These are phyloP conservation scores for Tragelaphus scriptus DNA, from an alignment of 2,113 vertebrate genomes.

Conservation along the genomic window DNA sequence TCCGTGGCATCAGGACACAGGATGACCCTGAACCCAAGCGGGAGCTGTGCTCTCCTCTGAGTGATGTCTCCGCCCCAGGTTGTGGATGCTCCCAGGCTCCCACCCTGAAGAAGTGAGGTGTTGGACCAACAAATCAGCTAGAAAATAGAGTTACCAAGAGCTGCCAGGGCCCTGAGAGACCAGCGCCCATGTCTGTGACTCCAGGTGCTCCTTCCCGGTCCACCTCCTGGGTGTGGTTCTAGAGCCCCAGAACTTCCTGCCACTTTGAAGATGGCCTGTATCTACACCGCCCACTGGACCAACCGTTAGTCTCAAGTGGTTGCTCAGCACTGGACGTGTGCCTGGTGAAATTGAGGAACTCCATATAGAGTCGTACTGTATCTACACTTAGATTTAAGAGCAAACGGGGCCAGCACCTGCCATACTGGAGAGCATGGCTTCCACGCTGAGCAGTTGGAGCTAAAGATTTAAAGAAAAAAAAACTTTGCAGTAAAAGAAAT, in stretches of 20 bases:
- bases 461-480: neutral
- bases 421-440: rapidly evolving
- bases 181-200: rapidly evolving
- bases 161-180: rapidly evolving
- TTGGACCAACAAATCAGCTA: rapidly evolving
- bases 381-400: rapidly evolving
- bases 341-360: rapidly evolving
- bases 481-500: neutral
- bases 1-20: rapidly evolving
- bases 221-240: rapidly evolving
- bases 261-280: rapidly evolving
- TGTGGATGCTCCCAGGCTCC: rapidly evolving
- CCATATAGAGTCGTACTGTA: rapidly evolving
- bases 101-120: rapidly evolving
- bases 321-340: rapidly evolving
- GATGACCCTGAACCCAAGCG: rapidly evolving
- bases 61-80: rapidly evolving
- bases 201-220: neutral
- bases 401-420: rapidly evolving
- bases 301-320: rapidly evolving
- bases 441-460: neutral
- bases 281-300: rapidly evolving
- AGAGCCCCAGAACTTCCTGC: neutral
- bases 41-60: rapidly evolving
- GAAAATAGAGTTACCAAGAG: rapidly evolving